These are phyloP conservation scores for Xerus inauris DNA, from an alignment of 2,113 vertebrate genomes.

Conservation along the genomic window DNA sequence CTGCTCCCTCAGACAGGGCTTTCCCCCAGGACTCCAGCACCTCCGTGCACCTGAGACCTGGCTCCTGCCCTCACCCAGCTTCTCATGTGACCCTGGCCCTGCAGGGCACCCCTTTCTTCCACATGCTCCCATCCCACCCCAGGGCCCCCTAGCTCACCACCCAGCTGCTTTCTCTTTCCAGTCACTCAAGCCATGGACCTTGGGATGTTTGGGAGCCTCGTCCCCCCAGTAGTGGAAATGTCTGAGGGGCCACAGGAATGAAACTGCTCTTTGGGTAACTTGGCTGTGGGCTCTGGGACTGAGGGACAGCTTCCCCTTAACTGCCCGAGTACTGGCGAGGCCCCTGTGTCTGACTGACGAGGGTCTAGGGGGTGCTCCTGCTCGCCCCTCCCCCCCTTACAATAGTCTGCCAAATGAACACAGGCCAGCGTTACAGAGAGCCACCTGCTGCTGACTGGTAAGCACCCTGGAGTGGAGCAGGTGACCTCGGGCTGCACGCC, in stretches of 20 bases:
- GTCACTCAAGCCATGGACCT: not conserved
- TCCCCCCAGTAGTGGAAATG: not conserved
- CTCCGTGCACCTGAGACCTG: not conserved
- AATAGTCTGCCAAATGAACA: not conserved
- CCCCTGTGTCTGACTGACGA: not conserved
- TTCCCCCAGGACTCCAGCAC: not conserved
- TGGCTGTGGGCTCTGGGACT: not conserved
- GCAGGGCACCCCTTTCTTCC: fast-evolving
- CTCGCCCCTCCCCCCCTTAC: too few relatives aligned
- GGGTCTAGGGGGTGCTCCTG: not conserved
- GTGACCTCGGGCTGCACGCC: not conserved
- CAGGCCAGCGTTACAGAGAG: not conserved
- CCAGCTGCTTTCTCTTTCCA: not conserved
- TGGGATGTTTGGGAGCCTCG: too few relatives aligned
- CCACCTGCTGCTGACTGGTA: not conserved
- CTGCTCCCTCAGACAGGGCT: not conserved
- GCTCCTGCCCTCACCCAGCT: not conserved
- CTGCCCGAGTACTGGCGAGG: not conserved
- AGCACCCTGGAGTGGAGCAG: fast-evolving
- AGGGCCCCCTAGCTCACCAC: not conserved
- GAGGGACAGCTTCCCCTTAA: not conserved
- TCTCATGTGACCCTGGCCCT: not conserved
- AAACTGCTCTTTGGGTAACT: not conserved
- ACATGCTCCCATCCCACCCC: fast-evolving
- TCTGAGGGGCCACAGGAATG: not conserved